phyloP scores from a whole-genome alignment of 2,113 vertebrate species.

The Ovibos moschatus region DNA sequence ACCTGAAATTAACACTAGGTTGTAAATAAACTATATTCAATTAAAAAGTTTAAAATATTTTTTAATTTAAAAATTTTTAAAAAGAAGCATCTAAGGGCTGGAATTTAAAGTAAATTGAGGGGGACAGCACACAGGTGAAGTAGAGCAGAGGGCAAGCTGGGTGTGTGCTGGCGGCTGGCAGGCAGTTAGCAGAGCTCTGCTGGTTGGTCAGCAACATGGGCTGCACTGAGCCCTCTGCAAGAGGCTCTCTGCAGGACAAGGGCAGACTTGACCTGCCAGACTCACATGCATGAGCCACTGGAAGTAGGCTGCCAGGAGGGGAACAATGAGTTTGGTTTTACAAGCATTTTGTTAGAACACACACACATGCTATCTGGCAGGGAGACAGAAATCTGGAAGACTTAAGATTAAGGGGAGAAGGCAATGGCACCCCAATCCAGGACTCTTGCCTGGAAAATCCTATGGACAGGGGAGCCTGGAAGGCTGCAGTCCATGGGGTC shows the following conservation, averaged over 20 bases:
- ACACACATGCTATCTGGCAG: not conserved
- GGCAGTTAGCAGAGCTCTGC: not conserved
- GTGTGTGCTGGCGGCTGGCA: accelerated
- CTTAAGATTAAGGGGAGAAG: not conserved
- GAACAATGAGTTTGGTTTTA: not conserved
- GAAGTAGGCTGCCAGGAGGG: not conserved
- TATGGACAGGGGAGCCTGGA: too few relatives aligned
- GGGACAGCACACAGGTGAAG: not conserved
- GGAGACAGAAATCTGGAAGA: not conserved
- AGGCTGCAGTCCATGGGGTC: too few relatives aligned
- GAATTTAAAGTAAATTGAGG: not conserved
- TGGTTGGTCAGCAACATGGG: accelerated
- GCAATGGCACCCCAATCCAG: too few relatives aligned
- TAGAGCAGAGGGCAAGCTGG: not conserved
- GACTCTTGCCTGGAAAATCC: too few relatives aligned
- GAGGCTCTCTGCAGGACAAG: not conserved
- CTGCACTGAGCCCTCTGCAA: not conserved
- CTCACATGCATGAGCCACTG: not conserved
- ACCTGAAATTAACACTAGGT: not conserved
- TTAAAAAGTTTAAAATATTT: not conserved
- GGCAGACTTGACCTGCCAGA: not conserved
- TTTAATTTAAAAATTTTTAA: not conserved
- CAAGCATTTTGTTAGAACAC: not conserved
- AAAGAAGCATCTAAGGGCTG: not conserved
- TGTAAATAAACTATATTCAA: not conserved